phyloP scores from a whole-genome alignment of 2,888 invertebrate genomes.

The Odontomyia ornata region DNA sequence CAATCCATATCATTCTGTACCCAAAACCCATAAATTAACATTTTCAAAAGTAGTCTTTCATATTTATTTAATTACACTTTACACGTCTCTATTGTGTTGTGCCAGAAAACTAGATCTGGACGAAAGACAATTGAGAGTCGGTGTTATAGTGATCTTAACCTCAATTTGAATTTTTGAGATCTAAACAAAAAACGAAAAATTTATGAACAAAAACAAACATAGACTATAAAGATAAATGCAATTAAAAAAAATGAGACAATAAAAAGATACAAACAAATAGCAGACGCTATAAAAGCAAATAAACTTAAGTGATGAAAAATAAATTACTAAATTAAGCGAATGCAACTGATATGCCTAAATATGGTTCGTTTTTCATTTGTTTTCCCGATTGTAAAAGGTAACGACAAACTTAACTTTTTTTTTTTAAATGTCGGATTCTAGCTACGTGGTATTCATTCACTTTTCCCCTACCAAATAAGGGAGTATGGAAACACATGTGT shows the following conservation, averaged over 20 bases:
- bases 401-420: not conserved
- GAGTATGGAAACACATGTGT: not conserved
- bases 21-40: conserved; percentile 9
- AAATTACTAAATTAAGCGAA: not conserved
- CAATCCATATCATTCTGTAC: conserved; percentile 2
- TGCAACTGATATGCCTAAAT: no score
- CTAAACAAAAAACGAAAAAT: not conserved
- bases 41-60: not conserved
- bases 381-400: not conserved
- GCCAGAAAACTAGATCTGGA: not conserved
- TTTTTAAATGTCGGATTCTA: not conserved
- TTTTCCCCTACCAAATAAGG: not conserved
- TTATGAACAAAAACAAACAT: not conserved
- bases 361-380: not conserved
- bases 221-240: not conserved
- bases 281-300: conserved; percentile 6
- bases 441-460: not conserved
- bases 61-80: not conserved
- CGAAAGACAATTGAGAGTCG: not conserved
- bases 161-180: conserved; percentile 5
- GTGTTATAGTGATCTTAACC: conserved; percentile 28
- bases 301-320: not conserved
- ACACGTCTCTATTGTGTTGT: not conserved
- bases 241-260: no score
- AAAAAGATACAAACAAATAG: conserved; percentile 3